These are phyloP conservation scores for Todus mexicanus DNA, from an alignment of 2,797 vertebrate genomes.

Conservation along the genomic window DNA sequence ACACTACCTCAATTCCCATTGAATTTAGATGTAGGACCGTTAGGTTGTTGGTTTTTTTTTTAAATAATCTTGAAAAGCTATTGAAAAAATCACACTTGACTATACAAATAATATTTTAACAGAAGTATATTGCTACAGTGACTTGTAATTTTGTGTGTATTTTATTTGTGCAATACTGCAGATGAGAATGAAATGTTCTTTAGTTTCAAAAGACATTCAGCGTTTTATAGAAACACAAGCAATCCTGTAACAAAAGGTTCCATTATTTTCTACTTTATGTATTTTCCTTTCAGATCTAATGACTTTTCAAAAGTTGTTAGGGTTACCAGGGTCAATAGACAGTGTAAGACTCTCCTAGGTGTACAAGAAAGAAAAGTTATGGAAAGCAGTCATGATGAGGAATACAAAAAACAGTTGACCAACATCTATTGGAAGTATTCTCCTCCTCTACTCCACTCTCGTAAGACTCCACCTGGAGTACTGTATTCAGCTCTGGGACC, in stretches of 20 bases:
- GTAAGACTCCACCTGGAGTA: not conserved
- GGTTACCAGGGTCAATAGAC: not conserved
- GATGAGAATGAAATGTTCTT: not conserved
- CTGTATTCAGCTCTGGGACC: not conserved
- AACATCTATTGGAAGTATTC: not conserved
- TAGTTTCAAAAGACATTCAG: not conserved
- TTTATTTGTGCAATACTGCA: not conserved
- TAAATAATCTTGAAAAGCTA: not conserved
- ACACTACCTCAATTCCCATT: not conserved
- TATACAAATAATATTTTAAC: not conserved
- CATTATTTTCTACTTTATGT: not conserved
- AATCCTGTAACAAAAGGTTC: not conserved
- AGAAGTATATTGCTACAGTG: not conserved
- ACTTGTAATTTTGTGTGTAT: not conserved
- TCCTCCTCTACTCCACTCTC: not conserved
- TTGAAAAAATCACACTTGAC: not conserved
- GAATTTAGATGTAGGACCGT: not conserved
- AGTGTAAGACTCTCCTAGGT: not conserved
- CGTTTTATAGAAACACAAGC: not conserved
- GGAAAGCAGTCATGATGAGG: not conserved
- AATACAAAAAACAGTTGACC: not conserved
- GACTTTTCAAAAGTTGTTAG: not conserved
- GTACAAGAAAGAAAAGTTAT: not conserved
- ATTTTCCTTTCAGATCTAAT: not conserved
- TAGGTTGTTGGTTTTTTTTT: fast-evolving